These are phyloP conservation scores for Cheiracanthium punctorium DNA, from an alignment of 2,888 invertebrate species.

Conservation along the genomic window DNA sequence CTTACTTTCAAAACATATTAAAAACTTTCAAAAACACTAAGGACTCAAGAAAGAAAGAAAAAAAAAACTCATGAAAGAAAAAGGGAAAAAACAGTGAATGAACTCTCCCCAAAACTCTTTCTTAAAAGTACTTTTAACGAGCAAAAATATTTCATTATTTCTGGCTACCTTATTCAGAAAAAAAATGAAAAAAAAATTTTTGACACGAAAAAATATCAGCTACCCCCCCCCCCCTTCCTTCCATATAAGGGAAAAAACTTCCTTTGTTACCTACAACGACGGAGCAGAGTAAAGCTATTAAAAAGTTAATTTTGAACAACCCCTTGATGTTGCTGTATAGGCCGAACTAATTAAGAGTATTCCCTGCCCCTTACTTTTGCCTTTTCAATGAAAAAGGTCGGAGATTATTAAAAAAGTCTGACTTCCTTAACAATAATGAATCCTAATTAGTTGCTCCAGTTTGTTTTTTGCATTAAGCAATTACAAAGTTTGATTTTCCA, in stretches of 20 bases:
- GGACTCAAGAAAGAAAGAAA: background rate
- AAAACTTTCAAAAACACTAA: too few species aligned
- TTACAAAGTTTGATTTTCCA: background rate
- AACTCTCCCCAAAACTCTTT: background rate
- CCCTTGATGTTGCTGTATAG: conserved; percentile 11
- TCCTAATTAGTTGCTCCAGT: background rate
- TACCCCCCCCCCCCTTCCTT: background rate
- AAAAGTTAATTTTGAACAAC: conserved; percentile 40
- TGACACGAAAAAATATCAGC: background rate
- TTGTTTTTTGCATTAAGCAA: background rate
- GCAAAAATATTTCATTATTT: conserved; percentile 12
- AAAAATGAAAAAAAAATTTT: background rate
- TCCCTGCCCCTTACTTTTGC: conserved; percentile 13
- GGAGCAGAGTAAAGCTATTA: conserved; percentile 43
- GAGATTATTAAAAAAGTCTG: background rate
- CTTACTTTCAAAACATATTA: background rate
- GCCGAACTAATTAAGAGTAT: conserved; percentile 51
- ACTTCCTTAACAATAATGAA: conserved; percentile 9
- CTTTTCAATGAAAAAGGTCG: background rate
- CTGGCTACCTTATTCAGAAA: background rate
- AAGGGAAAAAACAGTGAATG: background rate
- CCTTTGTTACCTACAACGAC: conserved; percentile 31
- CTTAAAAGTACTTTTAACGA: conserved; percentile 10
- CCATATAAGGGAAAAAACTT: background rate
- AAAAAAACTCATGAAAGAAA: background rate